These are phyloP conservation scores for Carassius carassius DNA, from an alignment of 2,113 vertebrate species.

Conservation along the genomic window DNA sequence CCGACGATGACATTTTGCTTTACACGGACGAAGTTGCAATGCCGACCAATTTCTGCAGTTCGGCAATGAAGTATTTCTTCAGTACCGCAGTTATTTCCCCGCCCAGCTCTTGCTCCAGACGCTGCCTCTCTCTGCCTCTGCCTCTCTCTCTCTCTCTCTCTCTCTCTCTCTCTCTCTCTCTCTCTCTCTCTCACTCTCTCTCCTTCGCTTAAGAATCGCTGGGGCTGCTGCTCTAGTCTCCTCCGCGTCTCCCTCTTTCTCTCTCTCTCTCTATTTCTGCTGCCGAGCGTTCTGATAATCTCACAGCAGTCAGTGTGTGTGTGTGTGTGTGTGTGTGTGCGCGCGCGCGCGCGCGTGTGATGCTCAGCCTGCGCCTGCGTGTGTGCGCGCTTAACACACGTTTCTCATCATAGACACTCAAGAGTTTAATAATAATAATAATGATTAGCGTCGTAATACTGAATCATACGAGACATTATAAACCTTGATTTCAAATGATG, in stretches of 20 bases:
- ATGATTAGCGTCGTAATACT: not conserved
- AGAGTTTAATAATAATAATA: not conserved
- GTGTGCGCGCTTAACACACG: not conserved
- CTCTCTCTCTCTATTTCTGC: constrained; percentile 5
- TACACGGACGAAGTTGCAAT: constrained; percentile 45
- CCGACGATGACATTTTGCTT: constrained; percentile 85
- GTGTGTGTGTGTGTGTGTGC: not conserved
- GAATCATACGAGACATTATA: not conserved
- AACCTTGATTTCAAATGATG: not conserved
- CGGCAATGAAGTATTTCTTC: constrained; percentile 47
- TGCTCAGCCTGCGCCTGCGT: constrained; percentile 24
- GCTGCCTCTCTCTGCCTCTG: constrained; percentile 54
- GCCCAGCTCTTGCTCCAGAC: constrained; percentile 58
- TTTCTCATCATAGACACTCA: not conserved
- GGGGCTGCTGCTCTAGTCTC: no score
- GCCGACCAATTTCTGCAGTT: constrained; percentile 47
- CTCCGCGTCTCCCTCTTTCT: no score
- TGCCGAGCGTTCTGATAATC: constrained; percentile 42
- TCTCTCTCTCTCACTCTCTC: not conserved
- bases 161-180: constrained; percentile 33
- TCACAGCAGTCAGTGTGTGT: constrained; percentile 1
- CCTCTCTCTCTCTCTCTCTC: no score
- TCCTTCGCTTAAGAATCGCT: no score
- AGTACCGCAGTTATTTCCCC: constrained; percentile 56
- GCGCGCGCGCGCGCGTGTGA: not conserved